Evolutionary conservation across 2,113 vertebrate species (phyloP).

Genomic region (Ceyx cyanopectus): DNA sequence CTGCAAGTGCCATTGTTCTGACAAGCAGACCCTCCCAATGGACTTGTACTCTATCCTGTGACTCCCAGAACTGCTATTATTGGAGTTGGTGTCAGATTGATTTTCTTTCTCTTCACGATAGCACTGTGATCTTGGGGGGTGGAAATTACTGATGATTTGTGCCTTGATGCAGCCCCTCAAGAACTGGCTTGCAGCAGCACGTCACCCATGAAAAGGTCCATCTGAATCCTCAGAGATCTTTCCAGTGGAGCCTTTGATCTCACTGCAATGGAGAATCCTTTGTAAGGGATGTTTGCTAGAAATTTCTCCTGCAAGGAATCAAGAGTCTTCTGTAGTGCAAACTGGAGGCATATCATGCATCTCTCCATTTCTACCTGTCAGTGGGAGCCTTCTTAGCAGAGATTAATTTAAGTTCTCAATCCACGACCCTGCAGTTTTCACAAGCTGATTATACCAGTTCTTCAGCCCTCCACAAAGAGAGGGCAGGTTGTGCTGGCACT

Average conservation of each 20-base stretch:
- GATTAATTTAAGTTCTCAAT: neutral
- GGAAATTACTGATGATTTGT: constrained; percentile 58
- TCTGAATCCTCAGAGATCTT: constrained; percentile 56
- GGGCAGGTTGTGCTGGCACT: neutral
- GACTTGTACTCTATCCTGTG: constrained; percentile 22
- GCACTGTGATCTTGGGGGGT: constrained; percentile 40
- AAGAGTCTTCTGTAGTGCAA: constrained; percentile 1
- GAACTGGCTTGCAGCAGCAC: constrained; percentile 51
- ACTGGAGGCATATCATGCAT: neutral
- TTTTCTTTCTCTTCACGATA: constrained; percentile 56
- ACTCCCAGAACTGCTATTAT: constrained; percentile 52
- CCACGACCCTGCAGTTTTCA: neutral
- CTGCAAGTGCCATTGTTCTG: constrained; percentile 65
- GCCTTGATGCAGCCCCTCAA: constrained; percentile 33
- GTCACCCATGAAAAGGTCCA: constrained; percentile 55
- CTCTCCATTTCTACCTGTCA: neutral
- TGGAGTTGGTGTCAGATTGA: constrained; percentile 68
- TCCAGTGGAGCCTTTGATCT: constrained; percentile 37
- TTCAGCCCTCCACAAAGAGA: neutral
- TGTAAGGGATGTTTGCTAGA: constrained; percentile 48
- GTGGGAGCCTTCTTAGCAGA: neutral
- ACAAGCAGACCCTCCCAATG: constrained; percentile 47
- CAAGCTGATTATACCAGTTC: neutral
- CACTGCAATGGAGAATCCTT: constrained; percentile 26
- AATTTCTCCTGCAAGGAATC: constrained; percentile 47